Base-by-base conservation (phyloP, 2,888 invertebrate species). In the Philopedon plagiatum region DNA sequence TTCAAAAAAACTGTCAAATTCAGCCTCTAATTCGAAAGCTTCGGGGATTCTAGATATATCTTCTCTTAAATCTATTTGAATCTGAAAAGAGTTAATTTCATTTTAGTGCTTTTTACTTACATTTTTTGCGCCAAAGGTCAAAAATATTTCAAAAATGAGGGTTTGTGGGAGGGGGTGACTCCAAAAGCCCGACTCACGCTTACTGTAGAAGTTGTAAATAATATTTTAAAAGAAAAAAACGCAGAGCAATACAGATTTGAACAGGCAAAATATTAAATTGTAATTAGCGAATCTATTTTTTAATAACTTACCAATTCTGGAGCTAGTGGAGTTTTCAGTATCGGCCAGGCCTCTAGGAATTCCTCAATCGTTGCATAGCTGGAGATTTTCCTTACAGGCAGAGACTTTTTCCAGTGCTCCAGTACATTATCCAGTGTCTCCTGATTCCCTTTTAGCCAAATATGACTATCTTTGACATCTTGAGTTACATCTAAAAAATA, bases 401-500 rank as follows among this genome's bases (percentile, higher is more conserved):
- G 18, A 44, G n/a, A 44, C 44, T 51, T 51, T 51, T 51, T 51
- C 51, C 51, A 51, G 23, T 51, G 51, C 21, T 51, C 23, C 19
- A 51, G 21, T 23, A 51, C 51, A 21, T 51, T 23, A 51, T 23
- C 23, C 51, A 19, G 51, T 51, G 51, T 4, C 51, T 51, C 51
- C 23, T 51, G 51, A 21, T 51, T 51, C 19, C 9, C 23, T 21
- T 51, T 51, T 21, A 51, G 51, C 21, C 51, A 51, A 51, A 51
- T 51, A 51, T 51, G 44, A 15, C 44, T 44, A 8, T 44, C 44
- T 15, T 44, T 44, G 13, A 15, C 44, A 4, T 44, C 44, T 44
- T 44, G 44, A 4, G 44, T 44, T 44, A 44, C 44, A 44, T 44
- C 44, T 44, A 15, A 44, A 44, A 44, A 44, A 15, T 44, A 15